These are phyloP conservation scores for Cepaea hortensis DNA, from an alignment of 2,888 invertebrate species.

Conservation along the genomic window DNA sequence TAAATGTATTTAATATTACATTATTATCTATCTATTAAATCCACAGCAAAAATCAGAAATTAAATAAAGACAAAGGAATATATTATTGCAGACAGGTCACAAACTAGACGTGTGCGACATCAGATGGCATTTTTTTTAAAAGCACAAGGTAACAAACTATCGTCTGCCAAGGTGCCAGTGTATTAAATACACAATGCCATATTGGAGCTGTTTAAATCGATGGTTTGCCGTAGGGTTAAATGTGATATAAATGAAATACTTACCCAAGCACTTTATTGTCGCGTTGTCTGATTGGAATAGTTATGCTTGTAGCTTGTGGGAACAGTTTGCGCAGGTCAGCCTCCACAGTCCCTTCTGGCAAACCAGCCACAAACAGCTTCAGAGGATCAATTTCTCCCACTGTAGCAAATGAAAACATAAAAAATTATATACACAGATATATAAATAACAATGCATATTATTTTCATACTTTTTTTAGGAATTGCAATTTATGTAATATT, in stretches of 20 bases:
- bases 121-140: too few species aligned
- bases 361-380: constrained; percentile 54
- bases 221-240: not conserved
- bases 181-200: too few species aligned
- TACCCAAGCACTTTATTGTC: constrained; percentile 50
- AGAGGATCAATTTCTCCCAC: constrained; percentile 52
- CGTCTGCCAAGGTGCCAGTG: too few species aligned
- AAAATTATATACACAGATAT: not conserved
- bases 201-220: not conserved
- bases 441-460: not conserved
- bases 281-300: constrained; percentile 47
- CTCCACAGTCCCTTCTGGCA: constrained; percentile 45
- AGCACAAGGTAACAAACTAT: too few species aligned
- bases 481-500: too few species aligned
- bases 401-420: not conserved
- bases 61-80: too few species aligned
- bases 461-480: too few species aligned
- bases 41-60: too few species aligned
- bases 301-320: constrained; percentile 50
- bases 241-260: not conserved
- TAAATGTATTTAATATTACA: too few species aligned
- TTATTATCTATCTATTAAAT: too few species aligned
- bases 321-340: constrained; percentile 52
- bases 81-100: too few species aligned
- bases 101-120: too few species aligned